Evolutionary conservation across 2,797 vertebrate genomes (phyloP), one percentile per base, ranked within the genome.

Genomic region (Semotilus atromaculatus): DNA sequence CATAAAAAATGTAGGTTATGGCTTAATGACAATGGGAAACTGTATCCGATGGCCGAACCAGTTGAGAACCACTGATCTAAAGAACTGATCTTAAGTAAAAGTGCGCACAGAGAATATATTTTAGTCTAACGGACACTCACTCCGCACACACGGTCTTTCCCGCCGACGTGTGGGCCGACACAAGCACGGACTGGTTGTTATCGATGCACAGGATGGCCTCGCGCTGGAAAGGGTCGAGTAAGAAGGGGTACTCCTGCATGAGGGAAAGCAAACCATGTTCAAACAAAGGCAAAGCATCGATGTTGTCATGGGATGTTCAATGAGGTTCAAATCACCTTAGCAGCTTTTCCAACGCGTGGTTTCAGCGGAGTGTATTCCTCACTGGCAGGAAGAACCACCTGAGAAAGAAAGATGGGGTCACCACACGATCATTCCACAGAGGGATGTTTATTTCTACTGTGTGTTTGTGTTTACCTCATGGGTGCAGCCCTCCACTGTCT

Each of bases 111-210:
- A 76, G 6, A 26, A 29, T 38, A 18, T 21, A 10, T 26, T 58
- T 31, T 29, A 29, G 1, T 36, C 13, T 7, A 48, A 48, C 6
- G 0, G 87, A 75, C 14, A 97, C 98, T 96, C 93, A 99, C 98
- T 99, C 98, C 5, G 98, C 98, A 88, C 98, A 99, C 43, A 99
- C 98, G 0, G 98, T 99, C 94, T 99, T 99, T 75, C 98, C 98
- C 21, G 98, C 98, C 83, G 98, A 99, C 3, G 98, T 99, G 89
- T 99, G 98, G 51, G 98, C 98, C 4, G 98, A 99, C 36, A 99
- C 98, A 31, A 99, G 94, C 45, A 99, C 98, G 34, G 98, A 99
- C 90, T 99, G 97, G 86, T 98, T 99, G 91, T 99, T 99, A 92
- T 99, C 98, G 2, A 99, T 96, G 89, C 98, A 99, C 43, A 97